A percentile compares a stretch with the other conserved stretches of the same genome.
phyloP scores from a whole-genome alignment of 2,797 vertebrate genomes.

The Anabas testudineus region DNA sequence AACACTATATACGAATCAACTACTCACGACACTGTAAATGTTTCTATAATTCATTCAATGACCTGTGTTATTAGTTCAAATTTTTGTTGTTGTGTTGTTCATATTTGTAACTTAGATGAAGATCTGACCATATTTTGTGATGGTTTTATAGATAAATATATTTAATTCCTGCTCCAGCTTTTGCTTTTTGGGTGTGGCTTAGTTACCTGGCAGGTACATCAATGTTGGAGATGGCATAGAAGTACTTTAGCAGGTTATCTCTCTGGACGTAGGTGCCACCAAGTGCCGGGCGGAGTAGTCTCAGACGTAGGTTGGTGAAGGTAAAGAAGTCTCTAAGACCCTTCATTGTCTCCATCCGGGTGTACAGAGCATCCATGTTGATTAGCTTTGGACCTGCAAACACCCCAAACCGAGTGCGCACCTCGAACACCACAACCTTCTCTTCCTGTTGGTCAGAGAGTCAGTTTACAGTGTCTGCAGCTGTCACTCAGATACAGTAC shows the following conservation, averaged over 20 bases:
- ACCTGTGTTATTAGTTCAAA: too few species aligned
- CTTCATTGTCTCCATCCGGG: conserved; percentile 95
- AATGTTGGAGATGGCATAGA: conserved; percentile 97
- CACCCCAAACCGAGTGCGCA: conserved; percentile 92
- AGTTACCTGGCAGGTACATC: conserved; percentile 94
- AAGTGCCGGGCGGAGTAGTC: conserved; percentile 92
- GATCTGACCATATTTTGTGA: too few species aligned
- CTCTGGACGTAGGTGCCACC: conserved; percentile 95
- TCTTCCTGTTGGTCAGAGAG: conserved; percentile 79
- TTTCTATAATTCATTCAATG: too few species aligned
- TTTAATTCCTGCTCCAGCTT: too few species aligned
- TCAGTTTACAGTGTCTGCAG: background rate
- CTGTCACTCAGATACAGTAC: background rate
- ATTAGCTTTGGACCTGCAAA: conserved; percentile 93
- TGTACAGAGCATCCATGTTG: conserved; percentile 95
- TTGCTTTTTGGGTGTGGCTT: background rate
- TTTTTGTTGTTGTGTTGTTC: too few species aligned
- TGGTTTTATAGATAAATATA: too few species aligned
- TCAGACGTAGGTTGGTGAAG: conserved; percentile 94
- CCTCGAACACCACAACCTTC: conserved; percentile 95
- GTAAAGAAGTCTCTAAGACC: conserved; percentile 97
- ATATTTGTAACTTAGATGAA: too few species aligned
- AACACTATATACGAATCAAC: too few species aligned
- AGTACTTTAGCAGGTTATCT: conserved; percentile 94
- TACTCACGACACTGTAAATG: too few species aligned